Evolutionary conservation across 2,888 invertebrate genomes (phyloP), one percentile per base, ranked within the genome.

Genomic region (Stramonita haemastoma): DNA sequence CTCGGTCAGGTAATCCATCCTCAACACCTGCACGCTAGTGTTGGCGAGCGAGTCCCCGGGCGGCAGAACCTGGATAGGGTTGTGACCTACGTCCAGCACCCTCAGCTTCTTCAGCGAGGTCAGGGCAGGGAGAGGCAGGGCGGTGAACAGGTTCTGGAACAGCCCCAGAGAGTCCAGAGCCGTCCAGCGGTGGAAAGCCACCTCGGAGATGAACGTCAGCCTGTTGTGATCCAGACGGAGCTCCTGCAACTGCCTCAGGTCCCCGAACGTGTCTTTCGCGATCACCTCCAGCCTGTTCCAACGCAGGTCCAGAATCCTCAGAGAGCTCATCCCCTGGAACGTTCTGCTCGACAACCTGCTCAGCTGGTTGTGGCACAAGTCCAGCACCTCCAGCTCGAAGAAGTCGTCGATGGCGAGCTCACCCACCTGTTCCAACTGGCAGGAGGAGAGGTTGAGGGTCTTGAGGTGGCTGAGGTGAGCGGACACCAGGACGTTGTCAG

Each of bases 361-460:
- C 77, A 91, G 79, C 66, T 79, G 57, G 87, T 91, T 91, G 19
- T 85, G 70, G 83, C 89, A 83, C n/a, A 91, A 46, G 29, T 90
- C 89, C 81, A 91, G 70, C 19, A 46, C 66, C 36, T 89, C 79
- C 66, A 91, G 85, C 32, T 87, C 73, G 17, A 22, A 36, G 83
- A 91, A 87, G 11, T 89, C 90, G 15, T 85, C 87, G 66, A 91
- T 29, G 0, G 91, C 88, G 1, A 81, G 32, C 5, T 60, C 85
- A 22, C 86, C 90, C 0, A 91, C 22, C 17, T 19, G 6, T 26
- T 56, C 66, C 36, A 91, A 34, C 73, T 79, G 57, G 81, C 90
- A 90, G n/a, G 57, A 73, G 36, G 87, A 87, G 22, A 91, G 86
- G 60, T 87, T 70, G 13, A 91, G 66, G 22, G 46, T 60, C 17